phyloP scores from a whole-genome alignment of 2,797 vertebrate species.

The Anguilla obscura region DNA sequence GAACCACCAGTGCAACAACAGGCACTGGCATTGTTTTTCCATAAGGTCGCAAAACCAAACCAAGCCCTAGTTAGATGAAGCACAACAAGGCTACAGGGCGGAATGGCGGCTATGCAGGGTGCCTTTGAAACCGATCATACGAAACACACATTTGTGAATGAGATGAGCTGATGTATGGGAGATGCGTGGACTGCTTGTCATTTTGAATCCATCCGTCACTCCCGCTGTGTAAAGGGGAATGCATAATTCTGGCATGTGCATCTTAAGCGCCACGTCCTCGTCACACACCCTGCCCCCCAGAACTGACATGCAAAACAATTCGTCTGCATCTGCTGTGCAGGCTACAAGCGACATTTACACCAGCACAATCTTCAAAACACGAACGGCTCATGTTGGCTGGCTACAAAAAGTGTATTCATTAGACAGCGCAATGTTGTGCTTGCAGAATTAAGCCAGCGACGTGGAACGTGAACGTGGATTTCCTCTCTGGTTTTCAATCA shows the following conservation, averaged over 20 bases:
- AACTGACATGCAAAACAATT: not conserved
- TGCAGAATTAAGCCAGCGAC: not conserved
- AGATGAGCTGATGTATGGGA: not conserved
- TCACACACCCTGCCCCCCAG: not conserved
- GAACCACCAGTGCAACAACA: not conserved
- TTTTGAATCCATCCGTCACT: not conserved
- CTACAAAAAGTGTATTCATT: not conserved
- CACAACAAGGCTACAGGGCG: not conserved
- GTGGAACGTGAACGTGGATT: not conserved
- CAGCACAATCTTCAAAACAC: not conserved
- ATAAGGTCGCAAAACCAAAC: not conserved
- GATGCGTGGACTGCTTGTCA: conserved; percentile 1
- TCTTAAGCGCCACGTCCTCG: not conserved
- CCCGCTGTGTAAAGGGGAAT: not conserved
- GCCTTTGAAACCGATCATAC: not conserved
- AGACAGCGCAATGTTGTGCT: not conserved
- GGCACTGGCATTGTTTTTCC: not conserved
- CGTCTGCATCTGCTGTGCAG: not conserved
- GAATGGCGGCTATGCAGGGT: not conserved
- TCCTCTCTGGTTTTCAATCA: not conserved
- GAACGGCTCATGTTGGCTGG: not conserved
- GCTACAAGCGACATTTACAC: not conserved
- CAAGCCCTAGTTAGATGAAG: not conserved
- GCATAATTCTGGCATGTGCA: not conserved
- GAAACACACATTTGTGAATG: not conserved